Evolutionary conservation across 2,113 vertebrate species (phyloP).

Genomic region (Amazona vittata): DNA sequence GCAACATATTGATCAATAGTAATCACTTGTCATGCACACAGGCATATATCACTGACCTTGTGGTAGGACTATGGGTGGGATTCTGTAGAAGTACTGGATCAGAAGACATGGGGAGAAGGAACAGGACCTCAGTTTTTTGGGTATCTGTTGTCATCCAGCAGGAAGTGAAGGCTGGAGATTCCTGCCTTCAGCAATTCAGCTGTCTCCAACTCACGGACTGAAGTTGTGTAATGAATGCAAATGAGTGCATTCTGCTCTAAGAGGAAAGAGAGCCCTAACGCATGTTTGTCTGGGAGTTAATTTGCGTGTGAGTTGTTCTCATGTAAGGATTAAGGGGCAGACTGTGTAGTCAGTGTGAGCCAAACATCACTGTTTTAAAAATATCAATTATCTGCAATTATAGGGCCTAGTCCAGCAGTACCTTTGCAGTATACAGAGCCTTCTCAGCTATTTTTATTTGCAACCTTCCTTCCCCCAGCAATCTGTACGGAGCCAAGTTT

Average conservation of each 20-base stretch:
- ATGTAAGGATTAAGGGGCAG: background rate
- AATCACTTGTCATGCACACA: background rate
- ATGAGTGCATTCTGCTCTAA: background rate
- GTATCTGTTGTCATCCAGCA: background rate
- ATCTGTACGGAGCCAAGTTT: background rate
- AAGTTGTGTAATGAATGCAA: background rate
- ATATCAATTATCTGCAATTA: slow-evolving; percentile 15
- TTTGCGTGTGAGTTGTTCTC: background rate
- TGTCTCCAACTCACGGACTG: background rate
- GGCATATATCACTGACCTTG: background rate
- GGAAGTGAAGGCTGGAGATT: background rate
- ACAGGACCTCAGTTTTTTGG: background rate
- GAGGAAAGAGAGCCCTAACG: background rate
- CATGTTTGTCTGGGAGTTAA: background rate
- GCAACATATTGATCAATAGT: background rate
- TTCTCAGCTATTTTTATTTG: slow-evolving; percentile 21
- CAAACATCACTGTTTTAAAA: slow-evolving; percentile 21
- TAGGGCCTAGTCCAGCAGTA: background rate
- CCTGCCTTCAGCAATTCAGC: background rate
- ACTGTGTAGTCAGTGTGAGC: background rate
- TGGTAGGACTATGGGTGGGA: background rate
- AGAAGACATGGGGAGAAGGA: background rate
- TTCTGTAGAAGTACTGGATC: background rate
- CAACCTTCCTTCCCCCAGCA: background rate
- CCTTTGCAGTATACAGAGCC: background rate